phyloP scores from a whole-genome alignment of 2,888 invertebrate species.

The Standfussiana lucernea region DNA sequence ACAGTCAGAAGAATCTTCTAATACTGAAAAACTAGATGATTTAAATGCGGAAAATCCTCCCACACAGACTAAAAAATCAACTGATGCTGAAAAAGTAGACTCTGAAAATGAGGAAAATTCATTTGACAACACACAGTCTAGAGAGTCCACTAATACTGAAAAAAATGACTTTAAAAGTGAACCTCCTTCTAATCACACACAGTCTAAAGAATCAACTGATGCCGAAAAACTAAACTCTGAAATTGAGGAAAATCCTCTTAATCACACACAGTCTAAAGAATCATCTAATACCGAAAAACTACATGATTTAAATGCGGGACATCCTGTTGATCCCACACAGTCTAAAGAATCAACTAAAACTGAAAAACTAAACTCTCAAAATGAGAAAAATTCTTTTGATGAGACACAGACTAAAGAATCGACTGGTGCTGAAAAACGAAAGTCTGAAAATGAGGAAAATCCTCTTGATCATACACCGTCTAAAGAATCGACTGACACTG shows the following conservation, averaged over 20 bases:
- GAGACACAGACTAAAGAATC: background rate
- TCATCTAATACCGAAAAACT: background rate
- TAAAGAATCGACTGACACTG: background rate
- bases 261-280: background rate
- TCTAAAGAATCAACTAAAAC: background rate
- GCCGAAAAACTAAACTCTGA: background rate
- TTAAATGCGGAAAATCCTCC: constrained; percentile 41
- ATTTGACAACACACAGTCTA: background rate
- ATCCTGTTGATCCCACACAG: background rate
- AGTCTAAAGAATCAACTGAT: background rate
- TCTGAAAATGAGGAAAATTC: constrained; percentile 53
- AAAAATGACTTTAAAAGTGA: background rate
- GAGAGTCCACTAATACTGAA: background rate
- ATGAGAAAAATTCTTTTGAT: background rate
- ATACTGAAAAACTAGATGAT: constrained; percentile 34
- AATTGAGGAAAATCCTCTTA: background rate
- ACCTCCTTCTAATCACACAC: background rate
- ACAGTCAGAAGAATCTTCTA: background rate
- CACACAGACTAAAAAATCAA: background rate
- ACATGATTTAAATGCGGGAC: background rate
- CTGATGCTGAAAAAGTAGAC: background rate
- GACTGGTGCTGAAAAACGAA: background rate
- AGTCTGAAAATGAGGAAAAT: constrained; percentile 57
- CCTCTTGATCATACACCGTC: background rate
- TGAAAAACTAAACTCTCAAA: background rate